A percentile compares a stretch with the other conserved stretches of the same genome.
Evolutionary conservation across 2,797 vertebrate species (phyloP).

Genomic region (Antennarius maculatus): DNA sequence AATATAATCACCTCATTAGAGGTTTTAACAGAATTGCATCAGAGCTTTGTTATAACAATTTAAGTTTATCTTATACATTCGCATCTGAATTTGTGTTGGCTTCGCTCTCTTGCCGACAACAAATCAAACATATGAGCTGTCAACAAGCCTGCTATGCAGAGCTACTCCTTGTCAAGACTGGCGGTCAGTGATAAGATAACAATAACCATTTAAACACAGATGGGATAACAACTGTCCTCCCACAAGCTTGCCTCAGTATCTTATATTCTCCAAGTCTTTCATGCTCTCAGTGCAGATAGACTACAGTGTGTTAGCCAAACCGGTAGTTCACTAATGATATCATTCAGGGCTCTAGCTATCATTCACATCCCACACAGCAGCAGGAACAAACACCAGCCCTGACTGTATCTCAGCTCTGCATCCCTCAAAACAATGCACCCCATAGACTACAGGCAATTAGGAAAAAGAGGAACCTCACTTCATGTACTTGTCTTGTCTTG

Average conservation of each 20-base stretch:
- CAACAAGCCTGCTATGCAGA: conserved; percentile 31
- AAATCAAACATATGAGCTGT: conserved; percentile 40
- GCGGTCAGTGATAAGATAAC: conserved; percentile 58
- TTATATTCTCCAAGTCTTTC: conserved; percentile 51
- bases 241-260: conserved; percentile 37
- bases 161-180: conserved; percentile 56
- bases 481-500: conserved; percentile 42
- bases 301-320: conserved; percentile 68
- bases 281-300: conserved; percentile 54
- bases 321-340: conserved; percentile 74
- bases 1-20: not conserved
- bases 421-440: conserved; percentile 66
- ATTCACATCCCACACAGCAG: conserved; percentile 73
- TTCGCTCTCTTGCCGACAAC: conserved; percentile 24
- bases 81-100: not conserved
- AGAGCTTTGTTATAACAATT: too few species aligned
- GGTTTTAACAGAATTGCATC: too few species aligned
- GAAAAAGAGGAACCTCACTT: conserved; percentile 57
- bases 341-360: conserved; percentile 73
- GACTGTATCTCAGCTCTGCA: conserved; percentile 67
- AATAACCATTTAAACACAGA: conserved; percentile 58
- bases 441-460: conserved; percentile 79
- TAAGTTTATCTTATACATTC: too few species aligned
- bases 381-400: conserved; percentile 64
- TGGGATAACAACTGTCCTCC: conserved; percentile 61